phyloP scores from a whole-genome alignment of 2,888 invertebrate species.

The Diaphora mendica region DNA sequence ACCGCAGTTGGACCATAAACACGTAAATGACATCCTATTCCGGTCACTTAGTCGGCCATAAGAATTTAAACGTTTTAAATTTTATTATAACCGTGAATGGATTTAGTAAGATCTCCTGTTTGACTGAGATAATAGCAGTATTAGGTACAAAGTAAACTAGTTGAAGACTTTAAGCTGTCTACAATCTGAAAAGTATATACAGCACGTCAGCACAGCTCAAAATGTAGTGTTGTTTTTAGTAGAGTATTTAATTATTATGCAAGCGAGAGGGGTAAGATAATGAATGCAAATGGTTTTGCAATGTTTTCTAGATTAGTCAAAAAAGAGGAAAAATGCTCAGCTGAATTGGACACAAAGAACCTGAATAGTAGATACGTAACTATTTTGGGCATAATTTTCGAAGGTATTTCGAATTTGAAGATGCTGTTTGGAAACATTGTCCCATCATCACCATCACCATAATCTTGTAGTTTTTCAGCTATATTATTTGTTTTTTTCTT shows the following conservation, averaged over 20 bases:
- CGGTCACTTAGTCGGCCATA: slow-evolving; percentile 38
- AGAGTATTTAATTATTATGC: background rate
- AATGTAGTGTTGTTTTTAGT: background rate
- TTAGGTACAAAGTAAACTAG: background rate
- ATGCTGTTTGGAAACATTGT: too few relatives aligned
- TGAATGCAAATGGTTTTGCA: too few relatives aligned
- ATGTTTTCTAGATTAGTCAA: too few relatives aligned
- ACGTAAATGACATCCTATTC: slow-evolving; percentile 62
- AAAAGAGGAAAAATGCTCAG: too few relatives aligned
- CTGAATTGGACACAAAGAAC: too few relatives aligned
- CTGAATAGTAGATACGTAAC: too few relatives aligned
- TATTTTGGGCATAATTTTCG: too few relatives aligned
- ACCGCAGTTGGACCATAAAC: slow-evolving; percentile 57
- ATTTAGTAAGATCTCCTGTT: slow-evolving; percentile 1
- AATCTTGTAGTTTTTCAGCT: too few relatives aligned
- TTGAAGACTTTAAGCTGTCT: background rate
- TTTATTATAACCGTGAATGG: slow-evolving; percentile 30
- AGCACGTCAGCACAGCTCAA: background rate
- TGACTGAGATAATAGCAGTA: slow-evolving; percentile 16
- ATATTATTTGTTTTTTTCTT: too few relatives aligned
- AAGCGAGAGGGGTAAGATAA: background rate
- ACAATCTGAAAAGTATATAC: background rate
- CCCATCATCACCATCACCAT: too few relatives aligned
- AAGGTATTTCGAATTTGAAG: too few relatives aligned
- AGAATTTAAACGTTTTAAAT: slow-evolving; percentile 41